A percentile compares a stretch with the other conserved stretches of the same genome.
These are phyloP conservation scores for Ceratosolen fusciceps DNA, from an alignment of 1,140 invertebrate genomes.

Conservation along the genomic window DNA sequence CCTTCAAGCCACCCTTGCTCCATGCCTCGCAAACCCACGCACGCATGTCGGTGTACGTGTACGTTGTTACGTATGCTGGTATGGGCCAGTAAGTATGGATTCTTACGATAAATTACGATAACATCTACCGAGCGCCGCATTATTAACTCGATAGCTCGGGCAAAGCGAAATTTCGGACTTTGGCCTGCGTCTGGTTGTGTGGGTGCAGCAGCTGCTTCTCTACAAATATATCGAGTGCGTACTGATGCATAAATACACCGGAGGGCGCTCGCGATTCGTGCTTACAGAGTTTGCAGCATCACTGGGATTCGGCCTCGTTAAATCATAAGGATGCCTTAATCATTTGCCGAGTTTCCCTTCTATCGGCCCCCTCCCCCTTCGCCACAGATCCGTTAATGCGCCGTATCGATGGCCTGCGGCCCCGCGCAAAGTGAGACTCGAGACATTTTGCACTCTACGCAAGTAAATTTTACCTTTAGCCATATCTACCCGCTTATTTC, in stretches of 20 bases:
- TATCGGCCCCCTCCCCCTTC: too few species aligned
- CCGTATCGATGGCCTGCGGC: too few species aligned
- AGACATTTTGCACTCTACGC: not conserved
- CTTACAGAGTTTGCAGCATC: not conserved
- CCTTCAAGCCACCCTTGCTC: too few species aligned
- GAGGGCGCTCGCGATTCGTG: slow-evolving; percentile 21
- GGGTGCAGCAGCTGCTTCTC: slow-evolving; percentile 11
- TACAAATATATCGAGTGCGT: slow-evolving; percentile 12
- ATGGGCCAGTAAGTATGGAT: too few species aligned
- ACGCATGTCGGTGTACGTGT: too few species aligned
- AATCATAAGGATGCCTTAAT: not conserved
- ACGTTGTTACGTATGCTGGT: too few species aligned
- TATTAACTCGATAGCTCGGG: slow-evolving; percentile 54
- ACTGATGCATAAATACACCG: slow-evolving; percentile 17
- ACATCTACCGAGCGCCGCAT: too few species aligned
- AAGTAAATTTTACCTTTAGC: not conserved
- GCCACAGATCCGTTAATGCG: too few species aligned
- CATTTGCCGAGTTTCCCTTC: too few species aligned
- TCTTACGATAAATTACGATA: too few species aligned
- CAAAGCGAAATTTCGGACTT: slow-evolving; percentile 23
- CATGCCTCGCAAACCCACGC: too few species aligned
- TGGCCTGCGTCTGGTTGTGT: not conserved
- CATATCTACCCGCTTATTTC: not conserved
- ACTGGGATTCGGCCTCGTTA: not conserved
- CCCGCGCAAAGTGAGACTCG: not conserved